Percentiles rank a stretch among this genome's conserved stretches.
phyloP scores from a whole-genome alignment of 1,140 invertebrate genomes.

The Ips typographus region DNA sequence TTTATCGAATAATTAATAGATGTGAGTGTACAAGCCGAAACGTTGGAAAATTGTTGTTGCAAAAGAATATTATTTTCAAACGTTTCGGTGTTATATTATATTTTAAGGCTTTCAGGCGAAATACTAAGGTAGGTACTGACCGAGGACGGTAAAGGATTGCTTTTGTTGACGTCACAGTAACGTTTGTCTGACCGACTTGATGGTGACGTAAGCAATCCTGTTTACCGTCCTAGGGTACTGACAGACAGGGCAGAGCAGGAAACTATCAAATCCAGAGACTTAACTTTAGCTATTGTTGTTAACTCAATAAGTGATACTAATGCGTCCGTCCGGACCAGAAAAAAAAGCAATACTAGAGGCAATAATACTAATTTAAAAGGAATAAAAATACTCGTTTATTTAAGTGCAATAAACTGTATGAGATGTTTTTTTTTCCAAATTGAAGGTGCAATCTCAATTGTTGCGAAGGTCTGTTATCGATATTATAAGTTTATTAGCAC shows the following conservation, averaged over 20 bases:
- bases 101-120: neutral
- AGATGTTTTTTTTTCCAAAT: conserved; percentile 4
- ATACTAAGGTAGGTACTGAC: neutral
- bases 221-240: neutral
- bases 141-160: neutral
- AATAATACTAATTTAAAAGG: neutral
- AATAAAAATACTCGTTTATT: conserved; percentile 17
- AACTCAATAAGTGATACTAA: neutral
- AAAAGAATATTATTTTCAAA: neutral
- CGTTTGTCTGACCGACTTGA: neutral
- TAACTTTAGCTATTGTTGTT: neutral
- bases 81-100: neutral
- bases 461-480: conserved; percentile 10
- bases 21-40: conserved; percentile 11
- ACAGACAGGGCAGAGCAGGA: neutral
- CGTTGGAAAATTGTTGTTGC: neutral
- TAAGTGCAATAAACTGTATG: neutral
- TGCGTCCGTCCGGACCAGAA: conserved; percentile 6
- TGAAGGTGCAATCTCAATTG: conserved; percentile 17
- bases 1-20: conserved; percentile 22
- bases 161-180: neutral
- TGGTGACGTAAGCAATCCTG: too few species aligned
- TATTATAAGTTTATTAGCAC: conserved; percentile 8
- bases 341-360: conserved; percentile 1
- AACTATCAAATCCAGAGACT: neutral